These are phyloP conservation scores for Pyrrhosoma nymphula DNA, from an alignment of 2,888 invertebrate species.

Conservation along the genomic window DNA sequence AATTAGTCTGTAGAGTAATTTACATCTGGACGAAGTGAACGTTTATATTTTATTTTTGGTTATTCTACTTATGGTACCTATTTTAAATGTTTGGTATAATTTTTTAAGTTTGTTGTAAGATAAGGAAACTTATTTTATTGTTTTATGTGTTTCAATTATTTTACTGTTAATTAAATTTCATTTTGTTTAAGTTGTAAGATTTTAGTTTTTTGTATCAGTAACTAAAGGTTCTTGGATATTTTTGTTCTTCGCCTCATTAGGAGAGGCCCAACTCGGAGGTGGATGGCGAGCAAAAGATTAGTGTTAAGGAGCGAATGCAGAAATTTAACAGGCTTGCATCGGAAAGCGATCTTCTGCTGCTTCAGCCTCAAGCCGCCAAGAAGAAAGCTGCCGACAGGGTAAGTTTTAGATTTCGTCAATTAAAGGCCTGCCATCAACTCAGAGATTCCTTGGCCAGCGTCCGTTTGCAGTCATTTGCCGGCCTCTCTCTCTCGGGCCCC, in stretches of 20 bases:
- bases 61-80: no score
- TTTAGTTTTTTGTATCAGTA: background rate
- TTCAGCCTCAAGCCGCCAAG: slow-evolving; percentile 75
- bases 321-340: slow-evolving; percentile 96
- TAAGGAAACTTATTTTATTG: no score
- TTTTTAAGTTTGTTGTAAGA: slow-evolving; percentile 21
- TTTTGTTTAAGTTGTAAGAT: slow-evolving; percentile 12
- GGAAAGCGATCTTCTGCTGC: slow-evolving; percentile 80
- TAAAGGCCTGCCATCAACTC: background rate
- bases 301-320: slow-evolving; percentile 94
- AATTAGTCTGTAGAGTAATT: no score
- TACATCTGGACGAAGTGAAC: no score
- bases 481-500: background rate
- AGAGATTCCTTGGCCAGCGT: background rate
- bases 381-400: slow-evolving; percentile 84
- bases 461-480: background rate
- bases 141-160: background rate
- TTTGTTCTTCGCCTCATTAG: slow-evolving; percentile 56
- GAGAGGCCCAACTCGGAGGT: slow-evolving; percentile 69
- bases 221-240: slow-evolving; percentile 55
- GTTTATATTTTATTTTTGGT: no score
- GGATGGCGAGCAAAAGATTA: slow-evolving; percentile 81
- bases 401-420: slow-evolving; percentile 70
- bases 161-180: background rate
- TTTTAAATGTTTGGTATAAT: background rate